Evolutionary conservation across 2,113 vertebrate genomes (phyloP), one percentile per base, ranked within the genome.

Genomic region (Lepisosteus osseus): DNA sequence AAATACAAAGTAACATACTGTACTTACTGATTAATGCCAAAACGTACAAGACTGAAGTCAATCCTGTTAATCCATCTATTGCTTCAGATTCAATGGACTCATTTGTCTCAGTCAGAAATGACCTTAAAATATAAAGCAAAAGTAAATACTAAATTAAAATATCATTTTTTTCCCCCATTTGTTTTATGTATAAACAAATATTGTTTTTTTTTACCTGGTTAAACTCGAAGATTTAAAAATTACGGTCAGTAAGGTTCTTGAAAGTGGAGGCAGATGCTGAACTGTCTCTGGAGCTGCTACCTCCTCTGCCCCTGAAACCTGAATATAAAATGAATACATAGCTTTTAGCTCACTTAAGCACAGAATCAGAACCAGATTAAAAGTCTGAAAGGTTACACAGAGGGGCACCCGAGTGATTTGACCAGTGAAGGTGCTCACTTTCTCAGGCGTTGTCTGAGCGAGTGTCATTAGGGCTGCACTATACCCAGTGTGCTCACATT

Each of bases 221-320:
- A 94, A 73, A 44, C 80, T 72, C 0, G 86, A 77, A 1, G 92
- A 93, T 68, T 92, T 95, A 14, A 93, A 80, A 69, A 95, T 78
- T 76, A 92, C 68, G 7, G 86, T 76, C 65, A 98, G 84, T 47
- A 99, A 83, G 72, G 83, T 72, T 70, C 84, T 83, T 75, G 96
- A 96, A 73, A 99, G 90, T 9, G 92, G 92, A 2, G 96, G 95
- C 77, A 98, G 92, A 54, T 95, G 93, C 15, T 90, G 83, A 61
- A 92, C 12, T 0, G 84, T 77, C 76, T 90, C 88, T 1, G 94
- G 93, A 2, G 81, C 54, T 12, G 71, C 70, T 15, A 95, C 67
- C 5, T 94, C 91, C 77, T 92, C 84, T 41, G 76, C 72, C 80
- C 85, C 81, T 65, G 84, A 84, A 11, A 88, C 77, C 91, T 93